phyloP scores from a whole-genome alignment of 2,888 invertebrate species.

The Odiellus spinosus region DNA sequence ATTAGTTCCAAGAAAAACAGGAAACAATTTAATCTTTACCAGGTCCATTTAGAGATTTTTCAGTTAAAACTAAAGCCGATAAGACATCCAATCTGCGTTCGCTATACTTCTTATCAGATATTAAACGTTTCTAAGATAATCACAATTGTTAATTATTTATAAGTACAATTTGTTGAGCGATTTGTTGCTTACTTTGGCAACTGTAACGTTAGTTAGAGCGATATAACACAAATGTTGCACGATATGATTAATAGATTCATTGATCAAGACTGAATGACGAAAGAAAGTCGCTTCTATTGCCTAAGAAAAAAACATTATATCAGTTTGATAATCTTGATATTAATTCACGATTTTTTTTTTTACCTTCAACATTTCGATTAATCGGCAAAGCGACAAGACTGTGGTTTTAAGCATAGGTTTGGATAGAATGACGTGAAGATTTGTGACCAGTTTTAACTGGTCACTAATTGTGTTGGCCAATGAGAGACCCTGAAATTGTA shows the following conservation, averaged over 20 bases:
- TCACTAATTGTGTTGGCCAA: slow-evolving; percentile 48
- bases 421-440: slow-evolving; percentile 50
- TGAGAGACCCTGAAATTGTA: slow-evolving; percentile 45
- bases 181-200: slow-evolving; percentile 42
- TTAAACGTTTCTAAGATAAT: slow-evolving; percentile 17
- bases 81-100: slow-evolving; percentile 35
- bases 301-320: slow-evolving; percentile 20
- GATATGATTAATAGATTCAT: slow-evolving; percentile 55
- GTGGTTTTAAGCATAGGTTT: slow-evolving; percentile 61
- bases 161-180: neutral
- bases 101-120: slow-evolving; percentile 22
- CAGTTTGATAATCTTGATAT: neutral
- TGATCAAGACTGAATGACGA: slow-evolving; percentile 49
- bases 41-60: slow-evolving; percentile 32
- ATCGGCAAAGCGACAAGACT: slow-evolving; percentile 55
- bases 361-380: slow-evolving; percentile 59
- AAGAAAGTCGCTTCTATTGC: slow-evolving; percentile 53
- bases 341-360: neutral
- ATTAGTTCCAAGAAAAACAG: too few species aligned
- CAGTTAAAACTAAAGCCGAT: slow-evolving; percentile 54
- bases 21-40: slow-evolving; percentile 1
- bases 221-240: slow-evolving; percentile 63
- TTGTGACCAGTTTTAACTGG: slow-evolving; percentile 42
- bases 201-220: slow-evolving; percentile 46
- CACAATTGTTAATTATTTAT: too few species aligned